phyloP scores from a whole-genome alignment of 2,888 invertebrate species.

The Himalopsyche tibetana region DNA sequence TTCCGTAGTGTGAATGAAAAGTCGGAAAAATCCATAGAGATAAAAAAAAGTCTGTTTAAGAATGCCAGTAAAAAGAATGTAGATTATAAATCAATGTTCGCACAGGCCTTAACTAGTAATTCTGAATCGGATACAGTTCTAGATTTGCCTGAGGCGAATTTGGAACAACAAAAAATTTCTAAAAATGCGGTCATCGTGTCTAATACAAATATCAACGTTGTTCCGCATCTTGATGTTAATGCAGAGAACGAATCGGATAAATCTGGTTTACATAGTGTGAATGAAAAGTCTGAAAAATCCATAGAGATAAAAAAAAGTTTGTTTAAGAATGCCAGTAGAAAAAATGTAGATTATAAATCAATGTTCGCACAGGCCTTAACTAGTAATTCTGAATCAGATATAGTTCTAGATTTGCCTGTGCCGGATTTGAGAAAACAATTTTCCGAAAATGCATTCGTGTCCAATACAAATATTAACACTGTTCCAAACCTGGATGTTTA shows the following conservation, averaged over 20 bases:
- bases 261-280: neutral
- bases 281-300: conserved; percentile 17
- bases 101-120: neutral
- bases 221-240: neutral
- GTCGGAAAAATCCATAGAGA: conserved; percentile 33
- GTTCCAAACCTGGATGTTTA: neutral
- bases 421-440: neutral
- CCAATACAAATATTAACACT: neutral
- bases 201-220: neutral
- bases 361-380: neutral
- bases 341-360: neutral
- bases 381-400: neutral
- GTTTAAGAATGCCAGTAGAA: neutral
- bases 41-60: neutral
- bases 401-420: neutral
- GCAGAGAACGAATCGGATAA: neutral
- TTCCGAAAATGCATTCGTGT: neutral
- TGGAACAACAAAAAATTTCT: neutral
- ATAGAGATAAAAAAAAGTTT: neutral
- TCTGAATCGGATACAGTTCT: neutral
- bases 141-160: neutral
- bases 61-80: neutral
- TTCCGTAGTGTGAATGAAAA: neutral
- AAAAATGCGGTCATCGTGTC: neutral
- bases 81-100: neutral